phyloP scores from a whole-genome alignment of 2,797 vertebrate genomes.

The Anisognathus igniventris region DNA sequence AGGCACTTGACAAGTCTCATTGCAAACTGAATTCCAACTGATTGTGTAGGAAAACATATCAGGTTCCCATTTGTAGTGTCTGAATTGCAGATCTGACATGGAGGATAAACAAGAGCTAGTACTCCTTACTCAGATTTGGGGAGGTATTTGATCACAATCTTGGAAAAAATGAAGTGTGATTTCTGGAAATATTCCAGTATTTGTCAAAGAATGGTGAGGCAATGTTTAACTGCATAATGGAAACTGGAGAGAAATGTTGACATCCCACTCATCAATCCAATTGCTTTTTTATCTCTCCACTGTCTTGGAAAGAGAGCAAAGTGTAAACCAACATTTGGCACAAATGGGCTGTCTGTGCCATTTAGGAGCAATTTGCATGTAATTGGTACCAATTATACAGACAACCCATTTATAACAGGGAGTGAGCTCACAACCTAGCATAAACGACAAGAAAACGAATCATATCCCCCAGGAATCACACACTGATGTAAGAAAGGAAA shows the following conservation, averaged over 20 bases:
- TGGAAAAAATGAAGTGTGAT: conserved; percentile 67
- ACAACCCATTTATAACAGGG: conserved; percentile 33
- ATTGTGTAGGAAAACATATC: conserved; percentile 4
- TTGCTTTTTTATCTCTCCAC: conserved; percentile 68
- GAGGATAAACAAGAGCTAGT: conserved; percentile 35
- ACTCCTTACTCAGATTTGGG: conserved; percentile 19
- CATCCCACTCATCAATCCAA: conserved; percentile 57
- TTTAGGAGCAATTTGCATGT: conserved; percentile 56
- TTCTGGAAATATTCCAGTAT: conserved; percentile 57
- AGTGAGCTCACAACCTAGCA: conserved; percentile 30
- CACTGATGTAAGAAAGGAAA: conserved; percentile 20
- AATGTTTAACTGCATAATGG: conserved; percentile 67
- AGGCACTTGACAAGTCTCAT: background rate
- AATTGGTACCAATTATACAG: conserved; percentile 59
- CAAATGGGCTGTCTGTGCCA: conserved; percentile 59
- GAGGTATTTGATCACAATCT: conserved; percentile 49
- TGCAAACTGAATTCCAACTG: background rate
- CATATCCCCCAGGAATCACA: background rate
- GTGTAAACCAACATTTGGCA: conserved; percentile 65
- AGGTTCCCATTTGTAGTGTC: conserved; percentile 42
- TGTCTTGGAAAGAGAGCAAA: conserved; percentile 67
- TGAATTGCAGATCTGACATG: conserved; percentile 41
- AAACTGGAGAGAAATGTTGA: conserved; percentile 56
- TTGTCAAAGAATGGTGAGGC: conserved; percentile 52
- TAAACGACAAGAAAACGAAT: conserved; percentile 17